phyloP scores from a whole-genome alignment of 1,140 invertebrate species.

The Frieseomelitta varia region DNA sequence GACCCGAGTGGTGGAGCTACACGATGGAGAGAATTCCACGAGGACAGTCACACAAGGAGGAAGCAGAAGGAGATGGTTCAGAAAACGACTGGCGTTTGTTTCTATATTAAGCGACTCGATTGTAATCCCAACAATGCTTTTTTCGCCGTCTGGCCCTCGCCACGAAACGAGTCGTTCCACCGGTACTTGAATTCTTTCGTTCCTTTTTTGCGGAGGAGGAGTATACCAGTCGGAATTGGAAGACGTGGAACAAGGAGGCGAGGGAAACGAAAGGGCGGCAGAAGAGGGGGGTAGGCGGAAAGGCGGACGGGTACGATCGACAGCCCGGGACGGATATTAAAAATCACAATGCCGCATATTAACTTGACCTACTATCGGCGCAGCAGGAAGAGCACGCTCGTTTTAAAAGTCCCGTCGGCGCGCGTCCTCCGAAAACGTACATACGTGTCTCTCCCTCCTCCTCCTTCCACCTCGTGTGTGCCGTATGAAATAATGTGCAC shows the following conservation, averaged over 20 bases:
- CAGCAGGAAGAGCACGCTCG: slow-evolving; percentile 65
- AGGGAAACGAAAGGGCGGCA: slow-evolving; percentile 27
- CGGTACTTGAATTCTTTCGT: slow-evolving; percentile 73
- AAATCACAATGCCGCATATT: slow-evolving; percentile 79
- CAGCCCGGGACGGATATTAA: slow-evolving; percentile 70
- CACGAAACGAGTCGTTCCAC: slow-evolving; percentile 70
- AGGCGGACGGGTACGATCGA: slow-evolving; percentile 58
- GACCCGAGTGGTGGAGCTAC: no score
- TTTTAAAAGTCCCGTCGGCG: slow-evolving; percentile 59
- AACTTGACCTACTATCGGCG: slow-evolving; percentile 76
- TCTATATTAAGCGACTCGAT: slow-evolving; percentile 65
- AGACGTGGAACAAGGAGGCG: slow-evolving; percentile 44
- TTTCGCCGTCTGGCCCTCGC: slow-evolving; percentile 58
- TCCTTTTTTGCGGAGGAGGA: slow-evolving; percentile 68
- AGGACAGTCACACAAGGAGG: neutral
- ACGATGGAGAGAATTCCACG: neutral
- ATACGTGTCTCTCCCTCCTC: neutral
- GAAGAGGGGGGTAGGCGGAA: no score
- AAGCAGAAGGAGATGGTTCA: neutral
- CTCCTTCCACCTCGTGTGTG: slow-evolving; percentile 19
- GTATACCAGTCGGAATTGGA: slow-evolving; percentile 55
- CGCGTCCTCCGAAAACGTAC: slow-evolving; percentile 50
- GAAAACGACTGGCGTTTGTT: slow-evolving; percentile 51
- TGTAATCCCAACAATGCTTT: slow-evolving; percentile 67
- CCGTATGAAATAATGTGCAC: slow-evolving; percentile 41